Conservation (phyloP, 2,888 invertebrate genomes). For the Yponomeuta plumbellus region DNA sequence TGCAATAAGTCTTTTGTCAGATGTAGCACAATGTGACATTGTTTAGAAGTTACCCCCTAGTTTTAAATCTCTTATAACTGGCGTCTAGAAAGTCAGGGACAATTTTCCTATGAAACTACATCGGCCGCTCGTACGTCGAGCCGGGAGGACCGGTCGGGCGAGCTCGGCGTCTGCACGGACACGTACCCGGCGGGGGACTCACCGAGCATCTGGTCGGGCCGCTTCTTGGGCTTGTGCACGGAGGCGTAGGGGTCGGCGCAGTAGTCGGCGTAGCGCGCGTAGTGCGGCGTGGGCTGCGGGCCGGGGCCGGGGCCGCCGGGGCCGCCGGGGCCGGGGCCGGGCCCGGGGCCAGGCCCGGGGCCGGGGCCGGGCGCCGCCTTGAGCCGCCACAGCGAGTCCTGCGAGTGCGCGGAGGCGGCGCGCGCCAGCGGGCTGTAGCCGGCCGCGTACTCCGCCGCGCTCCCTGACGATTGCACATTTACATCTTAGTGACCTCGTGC, state of each 20-base stretch:
- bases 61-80: no score
- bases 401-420: slow-evolving; percentile 96
- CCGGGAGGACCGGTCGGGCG: no score
- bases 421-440: slow-evolving; percentile 78
- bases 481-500: no score
- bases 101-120: no score
- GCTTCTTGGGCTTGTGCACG: slow-evolving; percentile 92
- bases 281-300: slow-evolving; percentile 71
- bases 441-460: slow-evolving; percentile 85
- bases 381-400: slow-evolving; percentile 96
- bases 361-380: slow-evolving; percentile 73
- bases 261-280: slow-evolving; percentile 24
- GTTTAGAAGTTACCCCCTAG: no score
- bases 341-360: neutral
- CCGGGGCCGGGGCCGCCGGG: neutral
- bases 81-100: no score
- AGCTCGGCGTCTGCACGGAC: no score
- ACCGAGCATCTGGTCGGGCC: slow-evolving; percentile 92
- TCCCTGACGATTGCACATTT: slow-evolving; percentile 38
- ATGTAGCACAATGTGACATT: no score
- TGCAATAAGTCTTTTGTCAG: no score
- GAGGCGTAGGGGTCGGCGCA: slow-evolving; percentile 92
- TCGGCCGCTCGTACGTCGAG: no score
- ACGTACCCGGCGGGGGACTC: slow-evolving; percentile 58
- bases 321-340: slow-evolving; percentile 56